Evolutionary conservation across 1,140 invertebrate species (phyloP).

Genomic region (Dendroctonus ponderosae): DNA sequence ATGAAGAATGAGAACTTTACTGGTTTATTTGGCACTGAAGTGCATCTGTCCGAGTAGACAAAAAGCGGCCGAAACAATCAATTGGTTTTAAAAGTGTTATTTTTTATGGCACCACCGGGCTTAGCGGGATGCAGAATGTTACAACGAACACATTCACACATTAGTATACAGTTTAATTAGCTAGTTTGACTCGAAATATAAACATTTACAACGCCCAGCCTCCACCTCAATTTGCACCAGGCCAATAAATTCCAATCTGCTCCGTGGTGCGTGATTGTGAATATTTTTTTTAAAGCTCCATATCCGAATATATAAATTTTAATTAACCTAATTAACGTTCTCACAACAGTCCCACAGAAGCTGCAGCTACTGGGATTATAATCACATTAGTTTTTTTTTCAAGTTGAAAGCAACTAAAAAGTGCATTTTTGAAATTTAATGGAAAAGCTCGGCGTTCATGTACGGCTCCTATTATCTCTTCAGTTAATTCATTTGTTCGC

Average conservation of each 20-base stretch:
- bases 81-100: background rate
- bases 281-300: conserved; percentile 4
- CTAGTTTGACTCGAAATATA: background rate
- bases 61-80: background rate
- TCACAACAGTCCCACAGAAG: background rate
- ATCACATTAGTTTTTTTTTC: conserved; percentile 3
- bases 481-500: conserved; percentile 4
- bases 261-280: background rate
- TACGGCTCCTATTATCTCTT: conserved; percentile 4
- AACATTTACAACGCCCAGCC: background rate
- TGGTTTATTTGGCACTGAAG: background rate
- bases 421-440: conserved; percentile 1
- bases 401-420: background rate
- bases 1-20: background rate
- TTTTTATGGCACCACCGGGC: background rate
- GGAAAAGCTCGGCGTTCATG: conserved; percentile 1
- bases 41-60: background rate
- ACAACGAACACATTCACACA: too few relatives aligned
- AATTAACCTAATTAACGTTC: conserved; percentile 6
- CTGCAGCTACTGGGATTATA: background rate
- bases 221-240: background rate
- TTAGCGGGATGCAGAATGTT: too few relatives aligned
- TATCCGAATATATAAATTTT: conserved; percentile 4
- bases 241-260: background rate
- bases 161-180: background rate